Base-by-base conservation (phyloP, 2,797 vertebrate genomes). In the Rhabdophis nuchalis region DNA sequence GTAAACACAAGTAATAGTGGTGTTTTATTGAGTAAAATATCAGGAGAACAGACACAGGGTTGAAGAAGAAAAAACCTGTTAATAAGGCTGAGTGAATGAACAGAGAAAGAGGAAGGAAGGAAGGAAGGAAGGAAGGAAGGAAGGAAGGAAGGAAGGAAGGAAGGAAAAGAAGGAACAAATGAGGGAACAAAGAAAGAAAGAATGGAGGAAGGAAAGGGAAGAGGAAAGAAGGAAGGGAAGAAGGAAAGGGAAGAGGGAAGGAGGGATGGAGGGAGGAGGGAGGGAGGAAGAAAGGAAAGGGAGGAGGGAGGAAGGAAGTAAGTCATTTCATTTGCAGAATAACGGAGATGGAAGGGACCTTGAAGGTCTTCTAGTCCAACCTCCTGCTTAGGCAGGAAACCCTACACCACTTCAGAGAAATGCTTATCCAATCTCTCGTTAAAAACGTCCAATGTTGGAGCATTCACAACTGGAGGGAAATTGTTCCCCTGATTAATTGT, bases 1-100 rank as follows among this genome's bases (percentile, higher is more conserved):
- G 50, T 0, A 0, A 95, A 96, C 93, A 20, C 64, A 93, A 92
- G 46, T 29, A 88, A 52, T 57, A 87, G 93, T 68, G 88, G 50
- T 92, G 32, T 88, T 94, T 90, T 16, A n/a, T 16, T 13, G 10
- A 93, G 77, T 94, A 61, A 88, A 64, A 36, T 25, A 32, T 27
- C 29, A 6, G 32, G 52, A n/a, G 32, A 77, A 77, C 1, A 77
- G 68, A 77, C 3, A 77, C 9, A 77, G 64, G 8, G 0, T 18
- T 41, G 18, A 77, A 77, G 7, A 13, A 13, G 25, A 58, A 72
- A 72, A 18, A 72, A 72, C 46, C 3, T 20, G 16, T 72, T 20
- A 72, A 64, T 14, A 64, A 4, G 29, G n/a, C 3, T 72, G 68
- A 23, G 9, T 23, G 32, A 77, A 41, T 20, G n/a, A 72, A 36